Evolutionary conservation across 2,797 vertebrate genomes (phyloP).

Genomic region (Gymnothorax reevesii): DNA sequence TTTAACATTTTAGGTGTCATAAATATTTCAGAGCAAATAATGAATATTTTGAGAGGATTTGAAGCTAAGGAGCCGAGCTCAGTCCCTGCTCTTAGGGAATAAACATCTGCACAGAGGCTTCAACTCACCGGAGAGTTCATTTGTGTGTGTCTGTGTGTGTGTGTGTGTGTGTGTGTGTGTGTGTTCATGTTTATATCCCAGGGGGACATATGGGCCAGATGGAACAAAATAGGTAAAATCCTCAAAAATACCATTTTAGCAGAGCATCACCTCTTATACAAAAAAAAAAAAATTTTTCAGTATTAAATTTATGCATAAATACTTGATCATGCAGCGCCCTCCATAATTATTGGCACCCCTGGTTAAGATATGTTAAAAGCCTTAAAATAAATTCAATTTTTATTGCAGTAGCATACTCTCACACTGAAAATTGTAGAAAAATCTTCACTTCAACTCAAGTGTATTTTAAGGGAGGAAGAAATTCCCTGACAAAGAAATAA

Average conservation of each 20-base stretch:
- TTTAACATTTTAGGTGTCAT: no score
- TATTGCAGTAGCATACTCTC: no score
- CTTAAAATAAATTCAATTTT: no score
- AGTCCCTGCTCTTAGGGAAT: not conserved
- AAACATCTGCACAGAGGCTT: not conserved
- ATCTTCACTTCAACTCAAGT: no score
- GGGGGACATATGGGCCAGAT: not conserved
- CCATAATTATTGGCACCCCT: no score
- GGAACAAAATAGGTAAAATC: not conserved
- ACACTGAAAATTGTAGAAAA: no score
- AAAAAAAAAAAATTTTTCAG: not conserved
- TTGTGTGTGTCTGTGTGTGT: not conserved
- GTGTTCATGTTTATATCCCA: not conserved
- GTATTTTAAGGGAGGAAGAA: no score
- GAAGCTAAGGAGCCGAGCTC: not conserved
- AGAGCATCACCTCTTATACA: not conserved
- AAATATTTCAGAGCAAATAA: no score
- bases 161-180: no score
- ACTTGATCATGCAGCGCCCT: no score
- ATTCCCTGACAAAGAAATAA: no score
- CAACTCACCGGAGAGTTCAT: not conserved
- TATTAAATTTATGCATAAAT: not conserved
- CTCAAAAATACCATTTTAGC: not conserved
- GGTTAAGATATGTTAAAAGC: no score
- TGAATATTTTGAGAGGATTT: not conserved